Conservation (phyloP, 2,113 vertebrate species). For the Pseudopodoces humilis region DNA sequence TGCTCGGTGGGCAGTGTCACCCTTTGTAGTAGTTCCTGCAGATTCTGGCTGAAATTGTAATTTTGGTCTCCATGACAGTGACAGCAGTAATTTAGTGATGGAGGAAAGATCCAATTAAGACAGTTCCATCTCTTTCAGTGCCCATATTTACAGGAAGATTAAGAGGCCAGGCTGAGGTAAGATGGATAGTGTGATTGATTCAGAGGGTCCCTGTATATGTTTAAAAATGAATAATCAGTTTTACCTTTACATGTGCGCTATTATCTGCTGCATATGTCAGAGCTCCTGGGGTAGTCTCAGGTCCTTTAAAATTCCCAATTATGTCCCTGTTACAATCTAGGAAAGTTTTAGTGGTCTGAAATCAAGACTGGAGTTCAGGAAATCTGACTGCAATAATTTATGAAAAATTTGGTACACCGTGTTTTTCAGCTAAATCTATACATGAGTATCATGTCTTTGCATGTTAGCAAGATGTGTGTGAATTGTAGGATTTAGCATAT, state of each 20-base stretch:
- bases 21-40: background rate
- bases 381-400: background rate
- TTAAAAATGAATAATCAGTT: constrained; percentile 11
- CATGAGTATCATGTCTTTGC: background rate
- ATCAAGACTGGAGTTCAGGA: background rate
- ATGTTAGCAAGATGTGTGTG: background rate
- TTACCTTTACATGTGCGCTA: background rate
- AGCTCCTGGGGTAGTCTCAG: background rate
- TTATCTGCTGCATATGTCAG: background rate
- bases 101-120: constrained; percentile 1
- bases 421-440: background rate
- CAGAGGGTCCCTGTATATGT: background rate
- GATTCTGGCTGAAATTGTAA: background rate
- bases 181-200: background rate
- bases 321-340: background rate
- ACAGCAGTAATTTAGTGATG: background rate
- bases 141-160: constrained; percentile 11
- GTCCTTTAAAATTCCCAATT: background rate
- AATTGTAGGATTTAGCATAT: background rate
- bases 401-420: background rate
- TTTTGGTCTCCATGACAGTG: background rate
- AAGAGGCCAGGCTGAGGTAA: background rate
- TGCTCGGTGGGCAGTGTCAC: background rate
- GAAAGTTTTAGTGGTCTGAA: background rate
- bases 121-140: background rate